Evolutionary conservation across 2,113 vertebrate species (phyloP).

Genomic region (Oxyura jamaicensis): DNA sequence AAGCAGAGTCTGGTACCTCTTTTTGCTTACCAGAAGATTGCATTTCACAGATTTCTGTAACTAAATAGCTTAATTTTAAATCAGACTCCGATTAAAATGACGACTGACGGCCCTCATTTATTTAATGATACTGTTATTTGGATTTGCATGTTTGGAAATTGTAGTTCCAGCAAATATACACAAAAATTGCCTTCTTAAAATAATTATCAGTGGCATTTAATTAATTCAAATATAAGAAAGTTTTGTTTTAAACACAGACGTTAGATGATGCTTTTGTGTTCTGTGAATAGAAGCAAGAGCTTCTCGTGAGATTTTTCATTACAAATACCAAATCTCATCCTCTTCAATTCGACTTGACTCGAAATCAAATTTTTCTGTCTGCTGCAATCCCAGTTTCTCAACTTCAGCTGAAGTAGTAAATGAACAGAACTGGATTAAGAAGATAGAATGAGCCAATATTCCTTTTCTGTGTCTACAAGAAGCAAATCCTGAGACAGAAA

Average conservation of each 20-base stretch:
- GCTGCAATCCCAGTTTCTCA: neutral
- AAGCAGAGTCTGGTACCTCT: neutral
- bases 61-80: slow-evolving; percentile 20
- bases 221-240: neutral
- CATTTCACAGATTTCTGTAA: slow-evolving; percentile 35
- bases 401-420: neutral
- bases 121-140: neutral
- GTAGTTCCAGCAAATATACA: neutral
- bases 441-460: neutral
- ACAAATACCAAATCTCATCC: neutral
- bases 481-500: neutral
- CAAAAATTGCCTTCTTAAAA: neutral
- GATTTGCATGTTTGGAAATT: neutral
- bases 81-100: slow-evolving; percentile 4
- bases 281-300: neutral
- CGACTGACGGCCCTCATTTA: neutral
- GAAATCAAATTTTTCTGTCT: neutral
- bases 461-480: neutral
- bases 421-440: neutral
- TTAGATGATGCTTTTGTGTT: neutral
- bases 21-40: neutral
- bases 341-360: neutral
- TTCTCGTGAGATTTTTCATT: neutral
- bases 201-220: neutral
- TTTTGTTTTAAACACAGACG: neutral